Base-by-base conservation (phyloP, 2,888 invertebrate genomes). In the Lasioglossum vierecki region DNA sequence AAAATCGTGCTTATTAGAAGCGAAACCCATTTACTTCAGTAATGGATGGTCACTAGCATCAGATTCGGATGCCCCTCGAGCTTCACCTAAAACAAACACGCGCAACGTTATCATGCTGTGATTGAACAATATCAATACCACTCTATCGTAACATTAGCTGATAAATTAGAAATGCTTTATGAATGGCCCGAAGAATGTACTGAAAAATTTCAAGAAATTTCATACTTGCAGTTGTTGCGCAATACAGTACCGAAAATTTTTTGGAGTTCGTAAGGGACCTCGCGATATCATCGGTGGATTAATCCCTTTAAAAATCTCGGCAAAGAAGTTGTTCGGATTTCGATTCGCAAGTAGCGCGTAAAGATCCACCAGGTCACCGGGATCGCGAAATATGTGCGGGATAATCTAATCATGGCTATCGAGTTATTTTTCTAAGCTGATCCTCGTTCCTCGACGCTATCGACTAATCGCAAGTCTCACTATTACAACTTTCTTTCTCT, bases 21-120 rank as follows among this genome's bases (percentile, higher is more conserved):
- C 78, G 86, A 80, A 78, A 87, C 83, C 86, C 86, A 87, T 87
- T 87, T 87, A 87, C 80, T 79, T 83, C n/a, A 11, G 53, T 70
- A 60, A 39, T 75, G 41, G 57, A 11, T 49, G 41, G 30, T 57
- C n/a, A 71, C 66, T 53, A 76, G 70, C 83, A 86, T 83, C 68
- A 70, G 77, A 80, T 70, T 80, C 35, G 63, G 68, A 66, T 72
- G 73, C 70, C 49, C 53, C 26, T 79, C 49, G 46, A 49, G 13
- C 41, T 76, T 66, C 35, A 73, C 76, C 86, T 86, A 72, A 53
- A 86, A 86, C 71, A 78, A 76, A 77, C 15, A 76, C 15, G 15
- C 30, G 4, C 30, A 60, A 22, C 13, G 13, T 83, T 70, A 77
- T 9, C 30, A 76, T n/a, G 30, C 22, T 74, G 41, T n/a, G 11